A percentile compares a stretch with the other conserved stretches of the same genome.
Conservation (phyloP, 2,888 invertebrate species). For the Noctua fimbriata region DNA sequence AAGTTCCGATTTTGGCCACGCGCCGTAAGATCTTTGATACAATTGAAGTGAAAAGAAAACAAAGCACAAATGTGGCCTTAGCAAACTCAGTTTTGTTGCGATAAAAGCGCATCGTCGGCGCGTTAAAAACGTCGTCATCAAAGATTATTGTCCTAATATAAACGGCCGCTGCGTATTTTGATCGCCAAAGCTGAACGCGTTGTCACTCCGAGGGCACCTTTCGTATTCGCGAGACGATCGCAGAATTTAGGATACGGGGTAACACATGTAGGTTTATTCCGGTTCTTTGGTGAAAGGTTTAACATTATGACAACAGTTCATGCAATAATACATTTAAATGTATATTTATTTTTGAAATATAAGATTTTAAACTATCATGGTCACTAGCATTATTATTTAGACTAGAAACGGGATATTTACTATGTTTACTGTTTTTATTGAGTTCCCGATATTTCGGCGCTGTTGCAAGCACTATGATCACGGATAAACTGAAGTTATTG, state of each 20-base stretch:
- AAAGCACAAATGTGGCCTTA: not conserved
- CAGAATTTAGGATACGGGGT: not conserved
- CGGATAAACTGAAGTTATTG: too few relatives aligned
- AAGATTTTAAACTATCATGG: too few relatives aligned
- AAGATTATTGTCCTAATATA: not conserved
- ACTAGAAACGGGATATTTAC: too few relatives aligned
- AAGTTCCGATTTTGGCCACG: not conserved
- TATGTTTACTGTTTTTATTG: too few relatives aligned
- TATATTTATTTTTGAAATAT: not conserved
- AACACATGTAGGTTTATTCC: not conserved
- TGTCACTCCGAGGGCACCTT: not conserved
- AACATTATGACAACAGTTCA: not conserved
- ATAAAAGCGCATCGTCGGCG: not conserved
- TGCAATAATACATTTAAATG: not conserved
- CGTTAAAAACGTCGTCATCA: not conserved
- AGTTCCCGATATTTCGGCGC: too few relatives aligned
- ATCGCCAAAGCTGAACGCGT: not conserved
- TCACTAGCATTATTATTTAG: too few relatives aligned
- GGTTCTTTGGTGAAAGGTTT: conserved; percentile 40
- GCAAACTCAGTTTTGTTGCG: not conserved
- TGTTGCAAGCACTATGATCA: too few relatives aligned
- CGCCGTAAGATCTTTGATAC: not conserved
- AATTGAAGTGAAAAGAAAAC: not conserved
- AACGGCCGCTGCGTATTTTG: not conserved
- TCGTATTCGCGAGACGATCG: not conserved